These are phyloP conservation scores for Ellobius talpinus DNA, from an alignment of 2,113 vertebrate species.

Conservation along the genomic window DNA sequence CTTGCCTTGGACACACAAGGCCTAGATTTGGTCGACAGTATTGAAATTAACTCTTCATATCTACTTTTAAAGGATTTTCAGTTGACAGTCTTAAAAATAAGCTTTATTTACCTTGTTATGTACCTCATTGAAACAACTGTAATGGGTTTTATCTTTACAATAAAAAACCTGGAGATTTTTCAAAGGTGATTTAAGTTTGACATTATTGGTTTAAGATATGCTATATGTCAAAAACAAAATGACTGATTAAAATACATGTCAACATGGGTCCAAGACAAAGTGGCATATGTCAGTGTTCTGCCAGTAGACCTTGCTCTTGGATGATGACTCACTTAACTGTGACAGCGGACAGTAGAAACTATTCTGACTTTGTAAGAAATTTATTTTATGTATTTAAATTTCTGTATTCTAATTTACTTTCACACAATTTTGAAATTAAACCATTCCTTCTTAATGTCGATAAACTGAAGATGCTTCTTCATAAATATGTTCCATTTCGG, in stretches of 20 bases:
- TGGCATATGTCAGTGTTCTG: not conserved
- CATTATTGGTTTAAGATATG: not conserved
- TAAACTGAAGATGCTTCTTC: not conserved
- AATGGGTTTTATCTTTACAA: not conserved
- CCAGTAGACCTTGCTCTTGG: not conserved
- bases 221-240: not conserved
- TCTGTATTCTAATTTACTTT: conserved; percentile 10
- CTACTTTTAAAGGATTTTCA: not conserved
- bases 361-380: not conserved
- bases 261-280: not conserved
- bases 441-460: not conserved
- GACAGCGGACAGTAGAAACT: not conserved
- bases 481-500: not conserved
- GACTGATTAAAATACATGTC: not conserved
- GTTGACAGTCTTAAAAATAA: not conserved
- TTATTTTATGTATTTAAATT: not conserved
- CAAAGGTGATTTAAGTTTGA: not conserved
- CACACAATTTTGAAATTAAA: not conserved
- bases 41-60: not conserved
- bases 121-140: not conserved
- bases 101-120: not conserved
- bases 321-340: not conserved
- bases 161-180: not conserved
- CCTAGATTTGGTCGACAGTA: not conserved
- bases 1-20: not conserved